Percentiles rank a stretch among this genome's conserved stretches.
Evolutionary conservation across 1,140 invertebrate genomes (phyloP).

Genomic region (Drosophila bipectinata): DNA sequence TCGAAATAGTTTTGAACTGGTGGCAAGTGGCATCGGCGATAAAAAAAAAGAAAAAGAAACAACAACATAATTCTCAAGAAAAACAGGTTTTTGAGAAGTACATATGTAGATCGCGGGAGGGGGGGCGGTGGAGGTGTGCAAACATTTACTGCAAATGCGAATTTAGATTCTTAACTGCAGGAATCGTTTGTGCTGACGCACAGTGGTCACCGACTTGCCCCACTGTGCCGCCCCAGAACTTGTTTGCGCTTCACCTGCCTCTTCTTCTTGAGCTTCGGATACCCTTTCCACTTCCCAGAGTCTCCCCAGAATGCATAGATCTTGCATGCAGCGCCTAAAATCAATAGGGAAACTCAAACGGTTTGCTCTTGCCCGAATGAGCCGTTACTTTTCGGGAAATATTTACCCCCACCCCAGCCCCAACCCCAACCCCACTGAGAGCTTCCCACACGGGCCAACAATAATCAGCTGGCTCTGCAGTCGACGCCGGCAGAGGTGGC

Average conservation of each 20-base stretch:
- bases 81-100: conserved; percentile 42
- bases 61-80: conserved; percentile 43
- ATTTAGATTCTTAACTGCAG: conserved; percentile 26
- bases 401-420: conserved; percentile 1
- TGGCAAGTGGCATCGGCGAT: conserved; percentile 51
- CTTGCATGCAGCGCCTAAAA: conserved; percentile 40
- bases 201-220: conserved; percentile 30
- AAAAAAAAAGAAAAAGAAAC: conserved; percentile 44
- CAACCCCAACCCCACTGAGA: neutral
- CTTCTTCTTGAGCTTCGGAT: neutral
- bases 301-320: conserved; percentile 23
- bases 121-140: conserved; percentile 6
- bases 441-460: conserved; percentile 15
- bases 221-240: conserved; percentile 34
- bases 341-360: conserved; percentile 44
- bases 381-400: conserved; percentile 54
- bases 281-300: conserved; percentile 13
- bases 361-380: conserved; percentile 42
- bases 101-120: neutral
- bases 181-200: conserved; percentile 13
- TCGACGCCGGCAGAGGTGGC: conserved; percentile 23
- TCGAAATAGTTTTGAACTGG: conserved; percentile 46
- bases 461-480: conserved; percentile 55
- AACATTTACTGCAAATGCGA: conserved; percentile 46
- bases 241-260: conserved; percentile 20